Conservation (phyloP, 2,113 vertebrate genomes). For the Anarrhichthys ocellatus region DNA sequence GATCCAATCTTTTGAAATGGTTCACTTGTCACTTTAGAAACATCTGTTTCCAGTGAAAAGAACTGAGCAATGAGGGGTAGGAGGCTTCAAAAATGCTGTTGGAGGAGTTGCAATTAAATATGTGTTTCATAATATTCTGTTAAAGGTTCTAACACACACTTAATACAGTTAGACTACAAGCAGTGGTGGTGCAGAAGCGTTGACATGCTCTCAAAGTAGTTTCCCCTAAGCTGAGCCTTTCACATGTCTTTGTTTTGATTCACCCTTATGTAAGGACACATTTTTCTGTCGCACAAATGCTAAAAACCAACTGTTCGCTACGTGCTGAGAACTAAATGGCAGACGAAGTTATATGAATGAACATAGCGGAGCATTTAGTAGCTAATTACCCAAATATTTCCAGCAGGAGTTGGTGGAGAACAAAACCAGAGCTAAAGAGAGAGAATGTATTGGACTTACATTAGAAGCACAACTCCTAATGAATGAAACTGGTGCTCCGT, state of each 20-base stretch:
- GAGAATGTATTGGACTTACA: no score
- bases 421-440: no score
- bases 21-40: conserved; percentile 41
- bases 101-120: conserved; percentile 1
- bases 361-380: background rate
- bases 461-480: no score
- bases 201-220: background rate
- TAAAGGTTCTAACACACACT: background rate
- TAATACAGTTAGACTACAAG: background rate
- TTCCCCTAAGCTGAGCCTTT: background rate
- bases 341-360: background rate
- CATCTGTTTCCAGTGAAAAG: conserved; percentile 56
- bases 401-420: background rate
- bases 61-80: background rate
- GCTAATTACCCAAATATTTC: background rate
- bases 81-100: conserved; percentile 8
- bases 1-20: conserved; percentile 47
- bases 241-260: background rate
- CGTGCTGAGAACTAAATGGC: background rate
- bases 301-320: background rate
- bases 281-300: no score
- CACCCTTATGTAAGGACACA: no score
- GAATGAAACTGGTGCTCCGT: no score
- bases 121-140: conserved; percentile 19
- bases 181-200: background rate